Base-by-base conservation (phyloP, 2,888 invertebrate species). In the Eledona agricola region DNA sequence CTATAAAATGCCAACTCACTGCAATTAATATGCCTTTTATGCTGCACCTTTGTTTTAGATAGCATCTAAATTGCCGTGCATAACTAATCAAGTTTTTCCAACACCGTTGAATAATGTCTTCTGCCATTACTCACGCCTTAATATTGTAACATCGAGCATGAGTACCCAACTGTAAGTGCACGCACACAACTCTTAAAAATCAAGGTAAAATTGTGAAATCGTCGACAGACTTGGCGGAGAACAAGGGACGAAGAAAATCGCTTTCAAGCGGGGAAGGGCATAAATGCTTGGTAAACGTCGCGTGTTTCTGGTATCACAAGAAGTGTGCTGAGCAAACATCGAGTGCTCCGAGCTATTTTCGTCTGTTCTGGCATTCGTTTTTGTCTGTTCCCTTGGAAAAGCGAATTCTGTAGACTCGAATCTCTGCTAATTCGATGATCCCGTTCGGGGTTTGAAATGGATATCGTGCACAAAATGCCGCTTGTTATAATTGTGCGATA, bases 21-120 rank as follows among this genome's bases (percentile, higher is more conserved):
- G 63, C 61, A 63, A 65, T 66, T 66, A 66, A 66, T 64, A 63
- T 55, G 29, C 54, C 59, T 59, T 64, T 64, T 60, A 59, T 60
- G 60, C 60, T 62, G 60, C 60, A 56, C 61, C 62, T 63, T 61
- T 63, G 60, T 62, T 56, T 57, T 46, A 55, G 64, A 64, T 64
- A 58, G 31, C 49, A 65, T 62, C 62, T 58, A 60, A 57, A 63
- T 64, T 55, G 57, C 43, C 26, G 34, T 38, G 52, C 52, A 52
- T 51, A 52, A 57, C 52, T 55, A 59, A 59, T 59, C 53, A 53
- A 53, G 32, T 53, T 40, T 42, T 35, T 49, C n/a, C n/a, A n/a
- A n/a, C n/a, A n/a, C n/a, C n/a, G n/a, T n/a, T n/a, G n/a, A n/a
- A n/a, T n/a, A n/a, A n/a, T n/a, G n/a, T n/a, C n/a, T n/a, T n/a